Conservation (phyloP, 2,797 vertebrate genomes). For the Catharus ustulatus region DNA sequence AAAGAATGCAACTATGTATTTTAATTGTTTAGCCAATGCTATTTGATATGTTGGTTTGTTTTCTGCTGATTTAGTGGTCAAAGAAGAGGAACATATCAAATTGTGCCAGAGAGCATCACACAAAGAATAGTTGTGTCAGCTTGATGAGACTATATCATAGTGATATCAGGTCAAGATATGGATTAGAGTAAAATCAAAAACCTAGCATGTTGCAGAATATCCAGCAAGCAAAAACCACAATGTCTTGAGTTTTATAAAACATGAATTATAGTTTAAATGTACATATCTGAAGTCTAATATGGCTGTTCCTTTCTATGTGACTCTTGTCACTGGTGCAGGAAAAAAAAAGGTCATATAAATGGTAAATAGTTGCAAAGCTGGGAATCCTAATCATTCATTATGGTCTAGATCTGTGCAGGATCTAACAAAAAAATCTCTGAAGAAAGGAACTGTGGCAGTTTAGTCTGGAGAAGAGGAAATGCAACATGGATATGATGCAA, state of each 20-base stretch:
- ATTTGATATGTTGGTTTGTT: neutral
- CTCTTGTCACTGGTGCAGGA: neutral
- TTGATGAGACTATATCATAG: neutral
- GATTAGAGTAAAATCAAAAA: neutral
- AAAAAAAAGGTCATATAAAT: neutral
- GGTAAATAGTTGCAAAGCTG: neutral
- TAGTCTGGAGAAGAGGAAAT: neutral
- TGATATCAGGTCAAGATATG: neutral
- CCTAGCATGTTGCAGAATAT: neutral
- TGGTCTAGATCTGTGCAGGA: neutral
- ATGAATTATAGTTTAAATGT: neutral
- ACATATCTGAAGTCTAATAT: neutral
- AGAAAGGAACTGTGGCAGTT: neutral
- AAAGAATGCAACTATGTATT: neutral
- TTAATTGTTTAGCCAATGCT: neutral
- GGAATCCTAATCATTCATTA: neutral
- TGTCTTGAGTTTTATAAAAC: neutral
- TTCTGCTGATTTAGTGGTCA: neutral
- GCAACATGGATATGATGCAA: neutral
- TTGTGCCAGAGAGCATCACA: neutral
- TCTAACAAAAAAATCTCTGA: neutral
- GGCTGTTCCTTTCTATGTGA: neutral
- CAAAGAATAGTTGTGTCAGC: neutral
- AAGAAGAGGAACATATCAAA: neutral
- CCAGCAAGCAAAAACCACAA: neutral